Base-by-base conservation (phyloP, 1,140 invertebrate species). In the Stegodyphus dumicola region DNA sequence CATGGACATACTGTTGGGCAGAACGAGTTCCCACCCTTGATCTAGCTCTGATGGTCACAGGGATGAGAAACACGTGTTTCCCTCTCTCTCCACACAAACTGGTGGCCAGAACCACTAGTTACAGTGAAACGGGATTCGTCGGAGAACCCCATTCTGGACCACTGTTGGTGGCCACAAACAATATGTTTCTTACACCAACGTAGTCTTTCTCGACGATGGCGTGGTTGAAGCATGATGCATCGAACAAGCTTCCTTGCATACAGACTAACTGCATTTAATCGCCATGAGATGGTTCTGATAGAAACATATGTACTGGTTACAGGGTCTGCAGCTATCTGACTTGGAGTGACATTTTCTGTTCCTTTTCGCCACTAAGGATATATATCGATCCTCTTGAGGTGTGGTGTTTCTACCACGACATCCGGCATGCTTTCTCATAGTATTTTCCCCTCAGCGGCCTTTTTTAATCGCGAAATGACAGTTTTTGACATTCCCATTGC, bases 351-450 rank as follows among this genome's bases (percentile, higher is more conserved):
- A 10, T 48, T 73, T 73, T 73, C 70, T 73, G 70, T 51, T 73
- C 48, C 70, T 73, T 48, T 73, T 48, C 48, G 70, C 48, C 70
- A 49, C 48, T 73, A 18, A 18, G 6, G 65, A 67, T 67, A 67
- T n/a, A 73, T 73, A 52, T 73, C 70, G 70, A 73, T 73, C 70
- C 70, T 51, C 66, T 69, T 69, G 70, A 73, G 70, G n/a, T 73
- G 48, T 73, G 48, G 70, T 73, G 7, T 73, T 49, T 33, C 70
- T 73, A 7, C 70, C 70, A 73, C 70, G 7, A 33, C 70, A 73
- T n/a, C 70, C n/a, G 70, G 51, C 48, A 73, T 48, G 7, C 7
- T 52, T 73, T 48, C 54, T 7, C 7, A 56, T 56, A 56, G 13
- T 13, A 56, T 56, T 48, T 51, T 51, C 70, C 48, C 48, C 49